These are phyloP conservation scores for Pygocentrus nattereri DNA, from an alignment of 2,797 vertebrate species.

Conservation along the genomic window DNA sequence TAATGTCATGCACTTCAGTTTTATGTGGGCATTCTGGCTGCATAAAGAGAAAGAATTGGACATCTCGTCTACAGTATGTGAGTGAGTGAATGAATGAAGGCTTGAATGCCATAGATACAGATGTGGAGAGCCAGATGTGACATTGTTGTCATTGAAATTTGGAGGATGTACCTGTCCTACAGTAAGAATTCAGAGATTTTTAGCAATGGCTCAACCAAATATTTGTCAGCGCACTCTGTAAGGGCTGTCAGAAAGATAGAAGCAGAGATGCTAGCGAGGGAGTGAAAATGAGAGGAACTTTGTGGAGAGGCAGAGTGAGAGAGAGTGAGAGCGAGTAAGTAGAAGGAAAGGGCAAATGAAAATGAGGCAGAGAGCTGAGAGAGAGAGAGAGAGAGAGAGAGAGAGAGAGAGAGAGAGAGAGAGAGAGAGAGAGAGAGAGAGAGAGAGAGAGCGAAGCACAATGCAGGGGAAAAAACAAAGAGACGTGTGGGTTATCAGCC, in stretches of 20 bases:
- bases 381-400: background rate
- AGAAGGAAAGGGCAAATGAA: conserved; percentile 3
- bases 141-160: conserved; percentile 15
- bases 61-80: background rate
- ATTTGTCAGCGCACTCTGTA: conserved; percentile 15
- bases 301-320: background rate
- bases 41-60: background rate
- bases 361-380: conserved; percentile 5
- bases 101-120: conserved; percentile 8
- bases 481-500: conserved; percentile 21
- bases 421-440: background rate
- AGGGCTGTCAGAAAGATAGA: background rate
- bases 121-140: conserved; percentile 29
- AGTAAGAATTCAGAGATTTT: background rate
- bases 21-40: background rate
- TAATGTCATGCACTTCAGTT: background rate
- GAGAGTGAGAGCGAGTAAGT: background rate
- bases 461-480: conserved; percentile 1
- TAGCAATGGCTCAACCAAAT: background rate
- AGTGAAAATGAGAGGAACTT: background rate
- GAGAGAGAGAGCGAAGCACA: background rate
- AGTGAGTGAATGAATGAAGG: background rate
- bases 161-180: conserved; percentile 11
- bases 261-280: background rate
- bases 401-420: background rate